phyloP scores from a whole-genome alignment of 2,113 vertebrate species.

The Naja naja region DNA sequence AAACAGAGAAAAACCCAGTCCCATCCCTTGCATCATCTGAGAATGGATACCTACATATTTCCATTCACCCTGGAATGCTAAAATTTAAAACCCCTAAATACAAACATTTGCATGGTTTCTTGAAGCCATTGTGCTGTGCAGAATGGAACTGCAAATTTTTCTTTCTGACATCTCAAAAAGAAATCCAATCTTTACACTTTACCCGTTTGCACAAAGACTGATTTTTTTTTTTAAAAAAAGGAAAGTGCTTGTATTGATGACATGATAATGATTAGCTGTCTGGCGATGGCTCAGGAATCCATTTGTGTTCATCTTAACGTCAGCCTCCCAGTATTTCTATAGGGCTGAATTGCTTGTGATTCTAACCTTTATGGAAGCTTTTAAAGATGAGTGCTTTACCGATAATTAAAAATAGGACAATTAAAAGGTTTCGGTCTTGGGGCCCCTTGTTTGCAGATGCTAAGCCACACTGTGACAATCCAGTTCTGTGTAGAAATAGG shows the following conservation, averaged over 20 bases:
- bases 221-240: neutral
- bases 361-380: neutral
- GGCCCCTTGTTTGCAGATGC: neutral
- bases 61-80: neutral
- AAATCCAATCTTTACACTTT: neutral
- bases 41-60: neutral
- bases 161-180: neutral
- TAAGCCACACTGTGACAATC: neutral
- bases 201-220: neutral
- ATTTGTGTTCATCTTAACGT: neutral
- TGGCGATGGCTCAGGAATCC: neutral
- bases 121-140: neutral
- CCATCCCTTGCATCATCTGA: neutral
- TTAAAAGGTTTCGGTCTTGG: neutral
- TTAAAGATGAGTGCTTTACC: neutral
- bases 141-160: neutral
- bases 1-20: neutral
- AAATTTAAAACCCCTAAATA: neutral
- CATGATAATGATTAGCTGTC: slow-evolving; percentile 1
- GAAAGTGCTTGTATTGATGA: neutral
- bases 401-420: neutral
- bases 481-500: neutral
- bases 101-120: neutral
- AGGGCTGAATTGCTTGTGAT: neutral
- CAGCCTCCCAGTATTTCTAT: neutral